Base-by-base conservation (phyloP, 1,140 invertebrate genomes). In the Wasmannia auropunctata region DNA sequence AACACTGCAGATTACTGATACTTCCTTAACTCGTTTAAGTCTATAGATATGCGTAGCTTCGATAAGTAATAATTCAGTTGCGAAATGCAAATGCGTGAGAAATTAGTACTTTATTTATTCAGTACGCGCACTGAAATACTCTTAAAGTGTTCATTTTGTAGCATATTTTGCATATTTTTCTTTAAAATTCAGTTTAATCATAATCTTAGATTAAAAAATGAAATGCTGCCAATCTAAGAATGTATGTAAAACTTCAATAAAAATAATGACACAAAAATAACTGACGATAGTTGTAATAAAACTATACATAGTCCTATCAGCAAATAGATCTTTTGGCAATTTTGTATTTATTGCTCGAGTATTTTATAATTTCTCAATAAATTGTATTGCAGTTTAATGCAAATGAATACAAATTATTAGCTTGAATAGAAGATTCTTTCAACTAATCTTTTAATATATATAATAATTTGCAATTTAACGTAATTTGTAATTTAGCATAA, bases 401-500 rank as follows among this genome's bases (percentile, higher is more conserved):
- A 60, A 28, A n/a, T 43, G 4, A 11, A 37, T 3, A 25, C 4
- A 40, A 40, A 62, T 62, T 31, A 31, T 46, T 63, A 77, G 19
- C n/a, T 40, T 72, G 8, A 4, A 25, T 43, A 43, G 16, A 62
- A 28, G 31, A 62, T 40, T 31, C 34, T 46, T 34, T 10, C 0
- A 22, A 65, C 3, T 60, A 10, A 65, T 34, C 14, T 49, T 49
- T 49, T 49, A 79, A 49, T 6, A 22, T 6, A 22, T 22, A 46
- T 43, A 25, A 43, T 49, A 19, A 51, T 65, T 49, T 25, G 31
- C 31, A 8, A 37, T 63, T 34, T 80, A 46, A 2, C 8, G n/a
- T 79, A 79, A 80, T 80, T 67, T 63, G 40, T n/a, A 37, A 34
- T 79, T 25, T 49, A 63, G 63, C 25, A 5, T 77, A 77, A 69